These are phyloP conservation scores for Microtus obscurus DNA, from an alignment of 2,797 vertebrate genomes.

Conservation along the genomic window DNA sequence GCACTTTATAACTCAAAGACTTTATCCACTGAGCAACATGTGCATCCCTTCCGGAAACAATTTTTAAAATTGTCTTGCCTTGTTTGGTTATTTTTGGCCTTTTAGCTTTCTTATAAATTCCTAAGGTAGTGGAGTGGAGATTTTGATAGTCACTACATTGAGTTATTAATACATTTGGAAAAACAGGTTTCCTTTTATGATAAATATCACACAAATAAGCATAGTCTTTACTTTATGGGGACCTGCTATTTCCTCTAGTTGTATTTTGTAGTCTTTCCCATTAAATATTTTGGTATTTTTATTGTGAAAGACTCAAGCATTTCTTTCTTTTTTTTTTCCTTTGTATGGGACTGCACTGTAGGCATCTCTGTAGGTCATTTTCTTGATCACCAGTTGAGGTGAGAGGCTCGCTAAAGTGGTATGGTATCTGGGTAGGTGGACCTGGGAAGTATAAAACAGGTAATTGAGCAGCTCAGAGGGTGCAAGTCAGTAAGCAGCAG, in stretches of 20 bases:
- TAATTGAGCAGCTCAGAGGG: background rate
- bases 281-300: background rate
- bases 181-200: background rate
- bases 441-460: background rate
- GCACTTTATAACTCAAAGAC: no score
- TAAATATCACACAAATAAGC: background rate
- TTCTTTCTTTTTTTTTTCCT: background rate
- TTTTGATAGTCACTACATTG: background rate
- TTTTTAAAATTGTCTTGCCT: background rate
- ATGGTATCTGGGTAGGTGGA: background rate
- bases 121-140: background rate
- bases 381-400: background rate
- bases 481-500: background rate
- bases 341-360: background rate
- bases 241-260: background rate
- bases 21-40: no score
- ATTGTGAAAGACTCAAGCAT: background rate
- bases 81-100: background rate
- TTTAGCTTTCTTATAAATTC: background rate
- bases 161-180: background rate
- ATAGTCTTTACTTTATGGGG: background rate
- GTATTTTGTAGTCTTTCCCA: background rate
- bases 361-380: background rate
- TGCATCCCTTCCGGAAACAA: background rate
- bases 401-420: background rate